Conservation (phyloP, 2,888 invertebrate species). For the Drosophila bunnanda region DNA sequence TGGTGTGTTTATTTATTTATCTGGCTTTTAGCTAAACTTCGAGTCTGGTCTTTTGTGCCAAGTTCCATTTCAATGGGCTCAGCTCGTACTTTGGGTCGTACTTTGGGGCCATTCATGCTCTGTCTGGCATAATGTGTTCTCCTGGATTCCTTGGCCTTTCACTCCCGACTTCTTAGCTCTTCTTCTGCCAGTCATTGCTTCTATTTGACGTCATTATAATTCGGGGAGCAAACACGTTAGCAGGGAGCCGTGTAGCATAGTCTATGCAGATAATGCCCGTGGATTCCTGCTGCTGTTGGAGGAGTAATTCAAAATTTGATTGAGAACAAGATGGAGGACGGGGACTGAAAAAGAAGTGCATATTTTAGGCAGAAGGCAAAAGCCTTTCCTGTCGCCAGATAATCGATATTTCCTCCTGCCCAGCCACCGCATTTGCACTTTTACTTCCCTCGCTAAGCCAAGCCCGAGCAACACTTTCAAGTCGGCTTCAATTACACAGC, state of each 20-base stretch:
- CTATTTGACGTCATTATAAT: conserved; percentile 67
- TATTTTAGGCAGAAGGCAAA: conserved; percentile 28
- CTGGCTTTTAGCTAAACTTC: conserved; percentile 75
- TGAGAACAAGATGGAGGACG: conserved; percentile 21
- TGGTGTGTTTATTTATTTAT: conserved; percentile 55
- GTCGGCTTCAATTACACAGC: conserved; percentile 71
- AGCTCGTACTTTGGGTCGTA: conserved; percentile 33
- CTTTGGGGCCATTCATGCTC: conserved; percentile 57
- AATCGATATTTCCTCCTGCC: conserved; percentile 33
- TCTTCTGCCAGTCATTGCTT: conserved; percentile 45
- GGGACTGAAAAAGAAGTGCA: conserved; percentile 31
- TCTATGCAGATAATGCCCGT: conserved; percentile 26
- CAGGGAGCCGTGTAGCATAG: conserved; percentile 7
- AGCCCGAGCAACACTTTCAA: conserved; percentile 53
- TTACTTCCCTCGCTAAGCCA: conserved; percentile 26
- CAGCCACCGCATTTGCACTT: conserved; percentile 14
- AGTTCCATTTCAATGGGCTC: conserved; percentile 70
- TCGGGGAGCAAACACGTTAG: conserved; percentile 27
- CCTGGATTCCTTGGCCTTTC: conserved; percentile 46
- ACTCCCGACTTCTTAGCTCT: conserved; percentile 60
- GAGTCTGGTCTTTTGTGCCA: conserved; percentile 72
- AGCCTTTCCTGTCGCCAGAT: conserved; percentile 27
- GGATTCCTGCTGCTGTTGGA: conserved; percentile 3
- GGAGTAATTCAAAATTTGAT: conserved; percentile 33
- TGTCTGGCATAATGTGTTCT: conserved; percentile 53